A percentile compares a stretch with the other conserved stretches of the same genome.
phyloP scores from a whole-genome alignment of 2,888 invertebrate genomes.

The Hydraecia micacea region DNA sequence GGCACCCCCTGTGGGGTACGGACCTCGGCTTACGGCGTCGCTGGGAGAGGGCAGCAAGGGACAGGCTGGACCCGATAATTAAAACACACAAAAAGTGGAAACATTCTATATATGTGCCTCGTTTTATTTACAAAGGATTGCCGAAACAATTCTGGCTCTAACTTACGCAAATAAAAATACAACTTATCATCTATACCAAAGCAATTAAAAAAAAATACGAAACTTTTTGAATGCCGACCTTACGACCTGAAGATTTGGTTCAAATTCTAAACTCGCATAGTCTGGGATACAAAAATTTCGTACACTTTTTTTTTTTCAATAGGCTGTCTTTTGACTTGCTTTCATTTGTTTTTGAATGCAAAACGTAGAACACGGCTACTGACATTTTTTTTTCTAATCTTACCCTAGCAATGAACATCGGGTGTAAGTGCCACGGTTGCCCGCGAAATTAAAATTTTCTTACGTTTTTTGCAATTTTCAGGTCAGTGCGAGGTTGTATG shows the following conservation, averaged over 20 bases:
- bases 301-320: neutral
- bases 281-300: conserved; percentile 15
- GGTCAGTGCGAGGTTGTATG: too few species aligned
- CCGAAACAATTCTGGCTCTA: conserved; percentile 42
- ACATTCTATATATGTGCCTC: conserved; percentile 62
- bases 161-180: conserved; percentile 63
- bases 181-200: conserved; percentile 46
- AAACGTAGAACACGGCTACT: neutral
- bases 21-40: too few species aligned
- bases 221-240: conserved; percentile 8
- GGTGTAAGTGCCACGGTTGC: neutral
- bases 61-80: neutral
- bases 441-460: neutral
- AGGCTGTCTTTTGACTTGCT: neutral
- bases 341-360: neutral
- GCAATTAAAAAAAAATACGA: conserved; percentile 23
- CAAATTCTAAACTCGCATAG: neutral
- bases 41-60: too few species aligned
- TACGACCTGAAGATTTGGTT: neutral
- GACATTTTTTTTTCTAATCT: neutral
- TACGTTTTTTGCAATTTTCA: neutral
- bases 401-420: neutral
- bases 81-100: conserved; percentile 48
- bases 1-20: too few species aligned
- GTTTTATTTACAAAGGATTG: conserved; percentile 58